Conservation (phyloP, 2,113 vertebrate genomes). For the Zootoca vivipara region DNA sequence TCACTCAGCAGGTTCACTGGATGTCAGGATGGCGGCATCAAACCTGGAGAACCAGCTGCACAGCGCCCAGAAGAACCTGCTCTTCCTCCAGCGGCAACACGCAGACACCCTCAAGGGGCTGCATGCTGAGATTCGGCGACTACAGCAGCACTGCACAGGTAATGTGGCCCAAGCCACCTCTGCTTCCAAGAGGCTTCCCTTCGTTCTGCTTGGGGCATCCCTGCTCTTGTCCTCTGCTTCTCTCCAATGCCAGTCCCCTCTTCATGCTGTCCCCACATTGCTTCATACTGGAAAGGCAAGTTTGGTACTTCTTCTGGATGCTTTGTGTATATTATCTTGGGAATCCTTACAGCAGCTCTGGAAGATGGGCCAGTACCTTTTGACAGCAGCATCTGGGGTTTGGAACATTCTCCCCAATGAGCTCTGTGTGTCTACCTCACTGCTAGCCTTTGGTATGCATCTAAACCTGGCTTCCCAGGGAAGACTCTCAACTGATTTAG, state of each 20-base stretch:
- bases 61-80: constrained; percentile 95
- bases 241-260: too few species aligned
- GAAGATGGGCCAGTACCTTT: not conserved
- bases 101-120: constrained; percentile 91
- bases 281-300: not conserved
- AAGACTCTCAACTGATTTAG: not conserved
- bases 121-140: constrained; percentile 89
- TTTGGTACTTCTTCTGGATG: not conserved
- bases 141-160: constrained; percentile 98
- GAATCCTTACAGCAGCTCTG: not conserved
- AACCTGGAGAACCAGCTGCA: constrained; percentile 96
- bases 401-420: too few species aligned
- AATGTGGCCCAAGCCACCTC: not conserved
- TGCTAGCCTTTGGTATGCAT: not conserved
- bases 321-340: not conserved
- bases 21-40: constrained; percentile 86
- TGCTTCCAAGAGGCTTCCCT: not conserved
- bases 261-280: too few species aligned
- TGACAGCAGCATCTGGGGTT: not conserved
- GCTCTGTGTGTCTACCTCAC: too few species aligned
- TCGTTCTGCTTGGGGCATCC: not conserved
- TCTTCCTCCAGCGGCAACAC: constrained; percentile 95
- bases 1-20: constrained; percentile 51
- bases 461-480: not conserved
- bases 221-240: not conserved